Percentiles rank a stretch among this genome's conserved stretches.
Evolutionary conservation across 2,113 vertebrate genomes (phyloP).

Genomic region (Pogona vitticeps): DNA sequence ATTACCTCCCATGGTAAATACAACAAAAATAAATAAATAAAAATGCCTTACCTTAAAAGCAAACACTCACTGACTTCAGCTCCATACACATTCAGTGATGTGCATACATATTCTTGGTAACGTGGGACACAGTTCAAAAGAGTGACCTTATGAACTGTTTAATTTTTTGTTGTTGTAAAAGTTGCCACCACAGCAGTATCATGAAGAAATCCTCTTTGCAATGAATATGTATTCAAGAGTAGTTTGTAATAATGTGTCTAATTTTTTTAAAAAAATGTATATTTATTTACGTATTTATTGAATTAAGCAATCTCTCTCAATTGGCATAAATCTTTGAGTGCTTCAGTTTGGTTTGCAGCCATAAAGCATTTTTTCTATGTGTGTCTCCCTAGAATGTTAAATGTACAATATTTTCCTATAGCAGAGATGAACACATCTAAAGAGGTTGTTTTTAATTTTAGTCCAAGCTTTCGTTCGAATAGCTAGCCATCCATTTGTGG

Average conservation of each 20-base stretch:
- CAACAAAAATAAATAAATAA: constrained; percentile 68
- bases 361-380: neutral
- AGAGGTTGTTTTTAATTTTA: neutral
- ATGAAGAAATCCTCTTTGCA: neutral
- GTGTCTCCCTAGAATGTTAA: neutral
- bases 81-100: constrained; percentile 31
- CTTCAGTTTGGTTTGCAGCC: neutral
- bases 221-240: neutral
- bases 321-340: neutral
- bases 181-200: neutral
- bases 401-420: neutral
- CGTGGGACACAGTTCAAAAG: constrained; percentile 2
- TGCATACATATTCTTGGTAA: constrained; percentile 44
- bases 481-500: too few relatives aligned
- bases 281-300: neutral
- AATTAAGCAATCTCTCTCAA: neutral
- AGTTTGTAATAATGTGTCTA: neutral
- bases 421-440: neutral
- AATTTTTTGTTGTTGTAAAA: neutral
- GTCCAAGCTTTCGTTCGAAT: neutral
- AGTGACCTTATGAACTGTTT: neutral
- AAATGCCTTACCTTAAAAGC: constrained; percentile 70
- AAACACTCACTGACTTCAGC: constrained; percentile 65
- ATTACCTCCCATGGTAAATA: constrained; percentile 77
- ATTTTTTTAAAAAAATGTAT: too few relatives aligned